Percentiles rank a stretch among this genome's conserved stretches.
Conservation (phyloP, 2,888 invertebrate genomes). For the Drosophila atroscutellata region DNA sequence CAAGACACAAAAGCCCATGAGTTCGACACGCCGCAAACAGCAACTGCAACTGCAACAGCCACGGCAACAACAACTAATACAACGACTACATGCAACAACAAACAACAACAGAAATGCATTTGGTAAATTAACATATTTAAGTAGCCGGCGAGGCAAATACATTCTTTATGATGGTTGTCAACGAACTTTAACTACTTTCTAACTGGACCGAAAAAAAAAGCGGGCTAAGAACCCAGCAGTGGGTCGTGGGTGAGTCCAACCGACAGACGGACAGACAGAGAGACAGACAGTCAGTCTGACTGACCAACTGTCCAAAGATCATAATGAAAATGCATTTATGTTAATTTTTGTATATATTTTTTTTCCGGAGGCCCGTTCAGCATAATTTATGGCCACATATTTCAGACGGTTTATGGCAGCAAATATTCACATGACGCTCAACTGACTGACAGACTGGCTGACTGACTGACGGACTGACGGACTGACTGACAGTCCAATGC, state of each 20-base stretch:
- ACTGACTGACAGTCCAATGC: conserved; percentile 30
- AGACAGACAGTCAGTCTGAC: conserved; percentile 13
- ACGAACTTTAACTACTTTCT: conserved; percentile 73
- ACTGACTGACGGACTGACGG: conserved; percentile 35
- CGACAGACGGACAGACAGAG: conserved; percentile 9
- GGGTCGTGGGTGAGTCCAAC: conserved; percentile 68
- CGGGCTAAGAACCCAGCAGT: conserved; percentile 49
- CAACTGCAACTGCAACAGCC: conserved; percentile 2
- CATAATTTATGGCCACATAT: conserved; percentile 72
- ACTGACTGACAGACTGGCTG: conserved; percentile 33
- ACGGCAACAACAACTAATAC: conserved; percentile 6
- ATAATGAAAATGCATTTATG: conserved; percentile 72
- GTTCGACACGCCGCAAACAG: conserved; percentile 33
- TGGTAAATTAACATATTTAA: conserved; percentile 72
- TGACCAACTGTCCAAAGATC: conserved; percentile 37
- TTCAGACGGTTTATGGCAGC: conserved; percentile 63
- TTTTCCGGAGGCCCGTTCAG: conserved; percentile 23
- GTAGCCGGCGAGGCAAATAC: conserved; percentile 39
- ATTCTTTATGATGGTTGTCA: conserved; percentile 58
- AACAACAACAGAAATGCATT: conserved; percentile 72
- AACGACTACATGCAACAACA: conserved; percentile 40
- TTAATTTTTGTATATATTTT: conserved; percentile 61
- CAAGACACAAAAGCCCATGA: conserved; percentile 47
- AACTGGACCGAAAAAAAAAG: conserved; percentile 48
- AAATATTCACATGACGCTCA: conserved; percentile 56